phyloP scores from a whole-genome alignment of 2,797 vertebrate genomes.

The Hoplostethus mediterraneus region DNA sequence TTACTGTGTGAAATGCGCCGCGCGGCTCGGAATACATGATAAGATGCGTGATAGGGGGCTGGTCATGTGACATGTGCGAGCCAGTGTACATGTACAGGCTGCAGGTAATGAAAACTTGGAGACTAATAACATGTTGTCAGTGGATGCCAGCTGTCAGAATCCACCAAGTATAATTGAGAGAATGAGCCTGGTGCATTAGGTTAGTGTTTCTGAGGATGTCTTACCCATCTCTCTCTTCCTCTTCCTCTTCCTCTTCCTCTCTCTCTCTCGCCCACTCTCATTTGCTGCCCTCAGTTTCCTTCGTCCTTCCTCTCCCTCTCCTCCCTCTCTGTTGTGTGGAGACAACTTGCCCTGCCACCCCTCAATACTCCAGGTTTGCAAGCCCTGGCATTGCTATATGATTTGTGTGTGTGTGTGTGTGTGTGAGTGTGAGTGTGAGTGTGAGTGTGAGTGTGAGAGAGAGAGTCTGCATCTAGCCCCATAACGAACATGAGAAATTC shows the following conservation, averaged over 20 bases:
- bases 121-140: conserved; percentile 54
- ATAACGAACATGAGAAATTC: conserved; percentile 22
- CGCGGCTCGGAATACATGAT: conserved; percentile 42
- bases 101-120: conserved; percentile 60
- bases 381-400: conserved; percentile 46
- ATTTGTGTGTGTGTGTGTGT: conserved; percentile 35
- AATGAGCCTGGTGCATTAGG: conserved; percentile 36
- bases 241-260: not conserved
- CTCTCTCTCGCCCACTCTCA: not conserved
- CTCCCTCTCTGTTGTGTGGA: conserved; percentile 17
- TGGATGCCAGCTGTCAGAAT: conserved; percentile 24
- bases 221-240: conserved; percentile 47
- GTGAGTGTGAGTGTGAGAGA: conserved; percentile 26
- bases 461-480: conserved; percentile 16
- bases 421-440: conserved; percentile 30
- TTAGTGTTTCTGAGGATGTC: conserved; percentile 25
- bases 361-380: conserved; percentile 36
- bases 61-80: conserved; percentile 40
- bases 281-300: not conserved
- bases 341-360: conserved; percentile 34
- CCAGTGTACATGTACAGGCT: conserved; percentile 39
- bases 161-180: conserved; percentile 39
- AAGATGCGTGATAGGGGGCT: conserved; percentile 44
- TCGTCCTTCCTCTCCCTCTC: conserved; percentile 17
- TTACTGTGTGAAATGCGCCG: conserved; percentile 25